Conservation (phyloP, 1,140 invertebrate genomes). For the Pararge aegeria region DNA sequence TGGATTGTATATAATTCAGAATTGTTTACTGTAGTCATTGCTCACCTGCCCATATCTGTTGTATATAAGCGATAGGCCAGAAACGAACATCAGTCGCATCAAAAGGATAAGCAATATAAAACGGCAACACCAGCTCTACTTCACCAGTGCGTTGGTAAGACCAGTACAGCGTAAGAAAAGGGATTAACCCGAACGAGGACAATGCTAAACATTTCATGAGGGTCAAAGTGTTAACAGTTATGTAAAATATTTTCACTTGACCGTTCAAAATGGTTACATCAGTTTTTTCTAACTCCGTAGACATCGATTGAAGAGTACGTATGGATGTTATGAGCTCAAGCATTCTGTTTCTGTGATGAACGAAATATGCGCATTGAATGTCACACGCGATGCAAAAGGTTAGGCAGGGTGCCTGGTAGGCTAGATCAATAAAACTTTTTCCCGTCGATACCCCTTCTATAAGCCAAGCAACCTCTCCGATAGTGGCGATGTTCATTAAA, state of each 20-base stretch:
- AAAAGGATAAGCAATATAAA: slow-evolving; percentile 43
- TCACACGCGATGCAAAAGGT: slow-evolving; percentile 5
- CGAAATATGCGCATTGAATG: slow-evolving; percentile 6
- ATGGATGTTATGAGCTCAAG: slow-evolving; percentile 8
- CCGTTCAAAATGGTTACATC: slow-evolving; percentile 5
- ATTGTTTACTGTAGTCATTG: too few relatives aligned
- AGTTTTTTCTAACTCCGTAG: background rate
- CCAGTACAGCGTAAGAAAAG: slow-evolving; percentile 19
- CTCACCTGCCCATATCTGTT: slow-evolving; percentile 41
- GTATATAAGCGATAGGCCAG: slow-evolving; percentile 37
- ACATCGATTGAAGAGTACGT: slow-evolving; percentile 2
- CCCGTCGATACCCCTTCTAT: background rate
- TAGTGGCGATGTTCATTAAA: background rate
- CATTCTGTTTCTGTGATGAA: background rate
- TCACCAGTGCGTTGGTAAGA: background rate
- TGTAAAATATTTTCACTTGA: slow-evolving; percentile 15
- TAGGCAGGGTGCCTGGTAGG: slow-evolving; percentile 6
- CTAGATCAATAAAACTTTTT: slow-evolving; percentile 13
- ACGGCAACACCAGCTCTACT: slow-evolving; percentile 29
- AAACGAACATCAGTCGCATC: slow-evolving; percentile 31
- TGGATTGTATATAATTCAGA: too few relatives aligned
- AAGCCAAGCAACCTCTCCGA: slow-evolving; percentile 2
- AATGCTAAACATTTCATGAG: background rate
- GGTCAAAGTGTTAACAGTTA: background rate
- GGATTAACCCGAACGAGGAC: slow-evolving; percentile 29